Conservation (phyloP, 2,888 invertebrate genomes). For the Iselma pallidipennis region DNA sequence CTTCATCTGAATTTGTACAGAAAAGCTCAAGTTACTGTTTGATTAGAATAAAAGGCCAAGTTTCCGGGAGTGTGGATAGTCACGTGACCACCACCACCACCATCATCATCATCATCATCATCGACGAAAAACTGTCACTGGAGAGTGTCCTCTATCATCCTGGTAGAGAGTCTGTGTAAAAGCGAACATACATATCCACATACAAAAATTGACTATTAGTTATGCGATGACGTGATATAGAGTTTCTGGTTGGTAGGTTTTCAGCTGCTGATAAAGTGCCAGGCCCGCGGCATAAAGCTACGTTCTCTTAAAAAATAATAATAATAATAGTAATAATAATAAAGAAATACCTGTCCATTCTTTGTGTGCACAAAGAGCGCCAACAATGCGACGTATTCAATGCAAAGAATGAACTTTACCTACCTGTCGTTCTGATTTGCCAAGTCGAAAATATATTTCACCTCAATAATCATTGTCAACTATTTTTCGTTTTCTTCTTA, state of each 20-base stretch:
- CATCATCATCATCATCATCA: not conserved
- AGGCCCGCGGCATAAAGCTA: slow-evolving; percentile 43
- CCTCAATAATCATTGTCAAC: slow-evolving; percentile 53
- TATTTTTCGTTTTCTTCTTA: slow-evolving; percentile 35
- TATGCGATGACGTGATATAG: slow-evolving; percentile 3
- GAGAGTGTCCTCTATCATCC: not conserved
- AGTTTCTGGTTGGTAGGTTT: slow-evolving; percentile 6
- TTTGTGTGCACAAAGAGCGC: slow-evolving; percentile 41
- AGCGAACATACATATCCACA: not conserved
- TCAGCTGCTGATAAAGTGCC: slow-evolving; percentile 16
- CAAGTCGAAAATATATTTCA: slow-evolving; percentile 54
- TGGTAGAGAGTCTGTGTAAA: not conserved
- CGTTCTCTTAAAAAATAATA: not conserved
- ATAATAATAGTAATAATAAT: slow-evolving; percentile 10
- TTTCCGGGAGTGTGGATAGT: not conserved
- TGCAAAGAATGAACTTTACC: slow-evolving; percentile 49
- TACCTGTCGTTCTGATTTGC: slow-evolving; percentile 54
- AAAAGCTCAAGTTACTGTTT: slow-evolving; percentile 5
- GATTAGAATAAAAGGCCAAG: not conserved
- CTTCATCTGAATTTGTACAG: not conserved
- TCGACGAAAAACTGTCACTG: not conserved
- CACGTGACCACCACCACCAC: not conserved
- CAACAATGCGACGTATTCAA: slow-evolving; percentile 45
- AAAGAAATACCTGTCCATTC: slow-evolving; percentile 53
- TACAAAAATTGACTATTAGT: not conserved